phyloP scores from a whole-genome alignment of 2,888 invertebrate species.

The Drosophila diplacantha region DNA sequence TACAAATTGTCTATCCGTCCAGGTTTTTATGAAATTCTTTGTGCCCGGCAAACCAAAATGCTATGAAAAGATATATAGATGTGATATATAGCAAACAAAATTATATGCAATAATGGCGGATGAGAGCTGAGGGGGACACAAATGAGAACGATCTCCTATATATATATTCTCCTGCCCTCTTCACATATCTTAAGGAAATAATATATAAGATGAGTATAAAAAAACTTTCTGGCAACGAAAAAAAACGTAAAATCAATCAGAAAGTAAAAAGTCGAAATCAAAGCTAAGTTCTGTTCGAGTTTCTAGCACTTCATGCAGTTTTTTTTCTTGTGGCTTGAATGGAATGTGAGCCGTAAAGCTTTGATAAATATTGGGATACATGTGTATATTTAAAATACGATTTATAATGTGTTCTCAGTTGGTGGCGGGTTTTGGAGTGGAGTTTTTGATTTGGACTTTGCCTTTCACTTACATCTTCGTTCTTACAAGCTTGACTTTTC shows the following conservation, averaged over 20 bases:
- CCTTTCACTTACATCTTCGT: constrained; percentile 89
- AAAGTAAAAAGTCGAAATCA: constrained; percentile 4
- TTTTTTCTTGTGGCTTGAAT: constrained; percentile 8
- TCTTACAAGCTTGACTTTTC: constrained; percentile 91
- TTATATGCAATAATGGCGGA: constrained; percentile 34
- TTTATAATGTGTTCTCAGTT: constrained; percentile 16
- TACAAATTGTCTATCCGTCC: constrained; percentile 75
- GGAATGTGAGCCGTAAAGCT: constrained; percentile 57
- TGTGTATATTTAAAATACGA: constrained; percentile 28
- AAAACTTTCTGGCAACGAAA: background rate
- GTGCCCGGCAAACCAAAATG: constrained; percentile 74
- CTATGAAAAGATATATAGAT: constrained; percentile 67
- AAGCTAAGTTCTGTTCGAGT: constrained; percentile 5
- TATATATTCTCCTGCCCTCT: background rate
- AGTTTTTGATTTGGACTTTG: constrained; percentile 24
- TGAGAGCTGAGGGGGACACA: constrained; percentile 17
- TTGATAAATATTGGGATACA: constrained; percentile 44
- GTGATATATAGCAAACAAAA: constrained; percentile 61
- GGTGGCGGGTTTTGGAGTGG: constrained; percentile 30
- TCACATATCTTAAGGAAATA: background rate
- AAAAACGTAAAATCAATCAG: background rate
- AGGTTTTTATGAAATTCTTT: constrained; percentile 73
- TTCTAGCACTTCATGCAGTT: constrained; percentile 31
- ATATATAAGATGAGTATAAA: background rate
- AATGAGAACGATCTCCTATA: constrained; percentile 21